These are phyloP conservation scores for Tauraco erythrolophus DNA, from an alignment of 2,113 vertebrate species.

Conservation along the genomic window DNA sequence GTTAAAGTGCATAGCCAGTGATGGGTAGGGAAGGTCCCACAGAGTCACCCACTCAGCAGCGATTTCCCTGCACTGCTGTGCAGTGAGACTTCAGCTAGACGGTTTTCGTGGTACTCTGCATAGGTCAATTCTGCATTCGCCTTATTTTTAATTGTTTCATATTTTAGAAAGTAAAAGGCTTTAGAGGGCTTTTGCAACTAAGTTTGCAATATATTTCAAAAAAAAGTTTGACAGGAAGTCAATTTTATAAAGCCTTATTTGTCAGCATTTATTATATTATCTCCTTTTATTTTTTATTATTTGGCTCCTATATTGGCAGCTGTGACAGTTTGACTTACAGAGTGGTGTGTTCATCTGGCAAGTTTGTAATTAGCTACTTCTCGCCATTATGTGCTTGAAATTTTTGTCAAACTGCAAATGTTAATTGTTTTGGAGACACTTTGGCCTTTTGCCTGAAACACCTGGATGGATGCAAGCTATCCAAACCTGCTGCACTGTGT, in stretches of 20 bases:
- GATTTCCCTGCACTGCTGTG: background rate
- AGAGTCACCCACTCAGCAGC: background rate
- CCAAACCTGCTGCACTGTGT: background rate
- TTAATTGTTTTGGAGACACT: background rate
- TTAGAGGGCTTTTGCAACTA: background rate
- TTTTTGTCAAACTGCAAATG: background rate
- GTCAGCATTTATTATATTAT: background rate
- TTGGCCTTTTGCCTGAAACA: background rate
- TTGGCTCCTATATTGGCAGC: background rate
- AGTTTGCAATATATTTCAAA: background rate
- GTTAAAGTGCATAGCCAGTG: background rate
- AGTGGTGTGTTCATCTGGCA: background rate
- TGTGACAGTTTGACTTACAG: background rate
- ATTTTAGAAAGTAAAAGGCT: background rate
- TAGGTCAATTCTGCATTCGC: accelerated
- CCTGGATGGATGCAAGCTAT: background rate
- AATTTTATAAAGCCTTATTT: background rate
- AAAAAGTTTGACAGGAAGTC: background rate
- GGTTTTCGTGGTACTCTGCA: background rate
- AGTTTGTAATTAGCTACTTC: background rate
- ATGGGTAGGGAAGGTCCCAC: background rate
- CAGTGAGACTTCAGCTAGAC: background rate
- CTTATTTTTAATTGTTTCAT: background rate
- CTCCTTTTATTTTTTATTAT: background rate
- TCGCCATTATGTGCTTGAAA: background rate